Evolutionary conservation across 2,888 invertebrate species (phyloP), one percentile per base, ranked within the genome.

Genomic region (Hyalella azteca): DNA sequence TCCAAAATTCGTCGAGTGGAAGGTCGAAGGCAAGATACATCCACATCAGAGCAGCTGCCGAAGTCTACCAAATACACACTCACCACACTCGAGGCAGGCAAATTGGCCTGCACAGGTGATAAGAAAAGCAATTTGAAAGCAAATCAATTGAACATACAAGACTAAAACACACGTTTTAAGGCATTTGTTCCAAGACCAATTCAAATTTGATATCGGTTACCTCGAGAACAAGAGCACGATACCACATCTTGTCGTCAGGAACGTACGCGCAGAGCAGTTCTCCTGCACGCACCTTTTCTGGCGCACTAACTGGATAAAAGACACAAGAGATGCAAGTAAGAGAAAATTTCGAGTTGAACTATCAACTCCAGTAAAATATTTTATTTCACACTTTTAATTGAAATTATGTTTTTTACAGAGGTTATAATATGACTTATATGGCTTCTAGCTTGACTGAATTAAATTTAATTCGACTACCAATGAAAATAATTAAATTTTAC

Each of bases 261-360:
- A 77, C 13, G 66, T 59, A 81, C 3, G 41, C 75, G 66, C 81
- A 81, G 13, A 81, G 78, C 41, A 81, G 13, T 40, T 81, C 79
- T 3, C 81, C 81, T 40, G 40, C 50, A 32, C 36, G 15, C 22
- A 81, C 39, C 7, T 54, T 49, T 5, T 49, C 49, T 1, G 49
- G 49, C 5, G 49, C 49, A 15, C 49, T 49, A 19, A 49, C 49
- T 49, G 49, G 5, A 49, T n/a, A n/a, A n/a, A n/a, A n/a, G n/a
- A n/a, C n/a, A n/a, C n/a, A n/a, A n/a, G n/a, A n/a, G n/a, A n/a
- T n/a, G n/a, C n/a, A n/a, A n/a, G n/a, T n/a, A n/a, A n/a, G n/a
- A n/a, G n/a, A n/a, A n/a, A n/a, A n/a, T n/a, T n/a, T n/a, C n/a
- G n/a, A n/a, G n/a, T n/a, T n/a, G n/a, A n/a, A n/a, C n/a, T n/a